phyloP scores from a whole-genome alignment of 2,888 invertebrate species.

The Agrotis segetum region DNA sequence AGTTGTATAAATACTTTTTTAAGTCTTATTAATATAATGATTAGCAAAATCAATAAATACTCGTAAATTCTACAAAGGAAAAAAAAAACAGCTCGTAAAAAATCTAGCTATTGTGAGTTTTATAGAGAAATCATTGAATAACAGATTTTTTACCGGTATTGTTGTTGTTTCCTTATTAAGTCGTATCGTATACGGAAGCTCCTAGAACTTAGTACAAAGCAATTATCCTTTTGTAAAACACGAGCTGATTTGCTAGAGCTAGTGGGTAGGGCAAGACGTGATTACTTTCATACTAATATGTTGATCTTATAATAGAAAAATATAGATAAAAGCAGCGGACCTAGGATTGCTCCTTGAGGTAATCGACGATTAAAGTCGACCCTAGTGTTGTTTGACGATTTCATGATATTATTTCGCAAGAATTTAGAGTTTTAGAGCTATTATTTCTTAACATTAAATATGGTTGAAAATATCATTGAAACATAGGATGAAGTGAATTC shows the following conservation, averaged over 20 bases:
- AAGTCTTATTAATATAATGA: conserved; percentile 6
- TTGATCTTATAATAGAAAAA: too few relatives aligned
- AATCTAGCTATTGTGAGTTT: conserved; percentile 43
- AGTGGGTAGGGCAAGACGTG: too few relatives aligned
- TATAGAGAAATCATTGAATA: conserved; percentile 50
- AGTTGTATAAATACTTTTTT: background rate
- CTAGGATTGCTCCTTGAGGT: conserved; percentile 20
- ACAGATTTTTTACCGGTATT: conserved; percentile 48
- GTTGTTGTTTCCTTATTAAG: conserved; percentile 57
- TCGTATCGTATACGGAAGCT: conserved; percentile 51
- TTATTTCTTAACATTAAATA: background rate
- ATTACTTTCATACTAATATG: too few relatives aligned
- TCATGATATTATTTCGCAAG: background rate
- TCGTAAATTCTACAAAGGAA: conserved; percentile 22
- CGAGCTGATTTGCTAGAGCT: background rate
- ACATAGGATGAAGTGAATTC: background rate
- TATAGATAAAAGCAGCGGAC: background rate
- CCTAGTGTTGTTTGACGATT: background rate
- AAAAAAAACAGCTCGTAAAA: conserved; percentile 35
- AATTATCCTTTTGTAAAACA: conserved; percentile 23
- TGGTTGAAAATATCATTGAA: background rate
- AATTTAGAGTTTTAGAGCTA: background rate
- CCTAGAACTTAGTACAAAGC: conserved; percentile 34
- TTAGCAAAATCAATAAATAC: conserved; percentile 19
- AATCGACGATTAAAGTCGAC: background rate